Percentiles rank a stretch among this genome's conserved stretches.
phyloP scores from a whole-genome alignment of 2,888 invertebrate genomes.

The Caradrina clavipalpis region DNA sequence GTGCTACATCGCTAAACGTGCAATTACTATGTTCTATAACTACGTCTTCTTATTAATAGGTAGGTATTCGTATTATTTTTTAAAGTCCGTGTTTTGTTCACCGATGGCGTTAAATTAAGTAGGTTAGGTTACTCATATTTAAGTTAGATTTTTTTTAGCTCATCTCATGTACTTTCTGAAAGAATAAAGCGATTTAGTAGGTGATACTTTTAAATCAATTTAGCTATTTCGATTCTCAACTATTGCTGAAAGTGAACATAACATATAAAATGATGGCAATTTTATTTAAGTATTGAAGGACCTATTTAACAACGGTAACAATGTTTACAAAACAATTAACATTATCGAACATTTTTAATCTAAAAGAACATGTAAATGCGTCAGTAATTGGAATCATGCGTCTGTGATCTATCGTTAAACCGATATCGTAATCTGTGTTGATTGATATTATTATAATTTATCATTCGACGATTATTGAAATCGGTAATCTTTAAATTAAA shows the following conservation, averaged over 20 bases:
- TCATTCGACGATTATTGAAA: conserved; percentile 19
- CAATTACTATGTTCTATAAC: no score
- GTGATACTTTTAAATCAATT: not conserved
- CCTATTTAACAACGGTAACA: not conserved
- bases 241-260: not conserved
- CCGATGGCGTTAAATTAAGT: not conserved
- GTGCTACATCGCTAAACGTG: no score
- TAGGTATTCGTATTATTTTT: no score
- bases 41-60: no score
- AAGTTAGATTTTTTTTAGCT: no score
- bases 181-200: no score
- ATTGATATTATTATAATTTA: conserved; percentile 25
- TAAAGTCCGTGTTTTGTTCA: no score
- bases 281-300: not conserved
- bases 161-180: not conserved
- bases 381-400: conserved; percentile 13
- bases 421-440: conserved; percentile 32
- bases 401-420: conserved; percentile 1
- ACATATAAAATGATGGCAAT: not conserved
- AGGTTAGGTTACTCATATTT: no score
- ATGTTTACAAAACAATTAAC: conserved; percentile 15
- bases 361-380: not conserved
- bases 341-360: not conserved
- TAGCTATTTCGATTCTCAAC: not conserved
- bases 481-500: conserved; percentile 19